Percentiles rank a stretch among this genome's conserved stretches.
Conservation (phyloP, 2,888 invertebrate species). For the Calameuta idolon region DNA sequence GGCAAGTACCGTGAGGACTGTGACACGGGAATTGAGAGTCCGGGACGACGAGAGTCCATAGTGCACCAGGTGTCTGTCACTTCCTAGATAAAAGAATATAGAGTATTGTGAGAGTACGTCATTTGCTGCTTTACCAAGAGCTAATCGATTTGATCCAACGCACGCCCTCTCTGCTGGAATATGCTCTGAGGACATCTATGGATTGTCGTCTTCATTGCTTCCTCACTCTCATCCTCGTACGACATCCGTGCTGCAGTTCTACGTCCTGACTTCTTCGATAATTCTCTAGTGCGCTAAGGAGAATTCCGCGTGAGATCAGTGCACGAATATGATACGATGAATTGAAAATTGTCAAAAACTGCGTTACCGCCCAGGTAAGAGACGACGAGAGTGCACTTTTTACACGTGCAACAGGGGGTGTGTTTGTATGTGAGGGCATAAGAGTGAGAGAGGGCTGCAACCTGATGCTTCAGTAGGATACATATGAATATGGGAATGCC, state of each 20-base stretch:
- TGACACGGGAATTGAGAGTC: background rate
- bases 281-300: background rate
- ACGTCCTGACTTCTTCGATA: too few relatives aligned
- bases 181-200: background rate
- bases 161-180: conserved; percentile 47
- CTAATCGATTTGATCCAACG: conserved; percentile 61
- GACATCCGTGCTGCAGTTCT: background rate
- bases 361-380: background rate
- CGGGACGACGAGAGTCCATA: background rate
- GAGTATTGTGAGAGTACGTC: background rate
- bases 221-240: background rate
- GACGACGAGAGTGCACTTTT: background rate
- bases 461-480: background rate
- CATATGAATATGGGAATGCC: background rate
- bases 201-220: background rate
- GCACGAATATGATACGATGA: background rate
- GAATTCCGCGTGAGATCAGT: background rate
- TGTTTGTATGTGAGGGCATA: background rate
- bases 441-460: background rate
- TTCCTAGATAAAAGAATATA: background rate
- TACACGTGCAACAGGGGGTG: background rate
- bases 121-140: background rate
- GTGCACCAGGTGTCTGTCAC: background rate
- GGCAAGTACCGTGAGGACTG: background rate
- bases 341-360: background rate